A percentile compares a stretch with the other conserved stretches of the same genome.
phyloP scores from a whole-genome alignment of 2,888 invertebrate species.

The Salpingus planirostris region DNA sequence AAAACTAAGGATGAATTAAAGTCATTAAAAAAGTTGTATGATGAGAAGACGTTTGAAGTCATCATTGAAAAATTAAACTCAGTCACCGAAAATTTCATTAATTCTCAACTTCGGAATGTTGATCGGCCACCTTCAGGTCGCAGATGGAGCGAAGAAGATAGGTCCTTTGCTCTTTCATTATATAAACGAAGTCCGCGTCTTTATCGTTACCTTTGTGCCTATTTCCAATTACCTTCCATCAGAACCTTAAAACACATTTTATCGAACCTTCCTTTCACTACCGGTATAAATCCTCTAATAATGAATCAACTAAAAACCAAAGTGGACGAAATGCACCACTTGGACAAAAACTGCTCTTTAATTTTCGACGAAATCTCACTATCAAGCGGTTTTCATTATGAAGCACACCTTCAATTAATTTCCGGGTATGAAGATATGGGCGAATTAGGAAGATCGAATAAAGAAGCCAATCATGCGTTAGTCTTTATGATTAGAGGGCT shows the following conservation, averaged over 20 bases:
- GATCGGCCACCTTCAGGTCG: constrained; percentile 7
- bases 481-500: no score
- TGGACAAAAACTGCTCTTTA: constrained; percentile 15
- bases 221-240: constrained; percentile 17
- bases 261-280: constrained; percentile 16
- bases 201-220: constrained; percentile 14
- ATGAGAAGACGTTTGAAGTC: constrained; percentile 10
- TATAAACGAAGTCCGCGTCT: constrained; percentile 19
- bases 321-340: constrained; percentile 12
- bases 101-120: constrained; percentile 16
- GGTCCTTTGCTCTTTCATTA: constrained; percentile 18
- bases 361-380: constrained; percentile 21
- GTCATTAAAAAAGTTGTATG: constrained; percentile 6
- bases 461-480: no score
- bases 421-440: constrained; percentile 17
- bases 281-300: constrained; percentile 14
- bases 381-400: constrained; percentile 13
- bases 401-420: constrained; percentile 8
- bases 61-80: constrained; percentile 14
- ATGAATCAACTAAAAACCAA: constrained; percentile 10
- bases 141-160: constrained; percentile 16
- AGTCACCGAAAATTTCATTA: constrained; percentile 18
- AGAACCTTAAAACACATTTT: constrained; percentile 17
- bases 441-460: no score
- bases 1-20: neutral